Conservation (phyloP, 2,888 invertebrate genomes). For the Sicus ferrugineus region DNA sequence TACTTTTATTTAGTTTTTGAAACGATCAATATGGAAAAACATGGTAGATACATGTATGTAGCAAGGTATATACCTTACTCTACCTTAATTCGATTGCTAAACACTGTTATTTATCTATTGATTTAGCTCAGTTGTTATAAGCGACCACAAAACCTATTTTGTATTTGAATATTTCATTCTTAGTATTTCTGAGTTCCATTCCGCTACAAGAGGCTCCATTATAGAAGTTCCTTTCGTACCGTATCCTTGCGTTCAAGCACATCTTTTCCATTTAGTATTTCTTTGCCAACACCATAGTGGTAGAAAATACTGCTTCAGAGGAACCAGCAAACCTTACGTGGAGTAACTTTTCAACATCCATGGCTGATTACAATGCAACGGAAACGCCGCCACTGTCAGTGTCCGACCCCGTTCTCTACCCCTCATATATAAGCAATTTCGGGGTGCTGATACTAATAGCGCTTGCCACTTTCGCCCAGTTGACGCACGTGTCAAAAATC, state of each 20-base stretch:
- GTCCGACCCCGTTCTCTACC: constrained; percentile 65
- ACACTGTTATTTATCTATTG: no score
- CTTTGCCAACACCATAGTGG: constrained; percentile 46
- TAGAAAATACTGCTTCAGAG: constrained; percentile 54
- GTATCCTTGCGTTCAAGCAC: background rate
- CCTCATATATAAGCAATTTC: constrained; percentile 78
- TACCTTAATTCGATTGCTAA: no score
- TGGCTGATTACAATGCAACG: constrained; percentile 49
- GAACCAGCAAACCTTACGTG: constrained; percentile 48
- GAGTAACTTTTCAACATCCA: constrained; percentile 44
- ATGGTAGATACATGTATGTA: no score
- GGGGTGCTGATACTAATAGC: constrained; percentile 75
- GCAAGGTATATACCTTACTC: no score
- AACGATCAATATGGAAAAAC: no score
- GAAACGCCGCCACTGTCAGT: constrained; percentile 47
- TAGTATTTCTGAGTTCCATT: no score
- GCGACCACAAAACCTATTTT: no score
- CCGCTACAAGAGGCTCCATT: background rate
- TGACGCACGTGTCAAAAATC: constrained; percentile 76
- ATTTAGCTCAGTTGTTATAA: no score
- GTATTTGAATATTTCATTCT: no score
- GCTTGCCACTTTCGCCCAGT: constrained; percentile 75
- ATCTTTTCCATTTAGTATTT: constrained; percentile 43
- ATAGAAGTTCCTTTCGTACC: background rate
- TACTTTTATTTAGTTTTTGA: no score